These are phyloP conservation scores for Drosophila lutescens DNA, from an alignment of 2,888 invertebrate species.

Conservation along the genomic window DNA sequence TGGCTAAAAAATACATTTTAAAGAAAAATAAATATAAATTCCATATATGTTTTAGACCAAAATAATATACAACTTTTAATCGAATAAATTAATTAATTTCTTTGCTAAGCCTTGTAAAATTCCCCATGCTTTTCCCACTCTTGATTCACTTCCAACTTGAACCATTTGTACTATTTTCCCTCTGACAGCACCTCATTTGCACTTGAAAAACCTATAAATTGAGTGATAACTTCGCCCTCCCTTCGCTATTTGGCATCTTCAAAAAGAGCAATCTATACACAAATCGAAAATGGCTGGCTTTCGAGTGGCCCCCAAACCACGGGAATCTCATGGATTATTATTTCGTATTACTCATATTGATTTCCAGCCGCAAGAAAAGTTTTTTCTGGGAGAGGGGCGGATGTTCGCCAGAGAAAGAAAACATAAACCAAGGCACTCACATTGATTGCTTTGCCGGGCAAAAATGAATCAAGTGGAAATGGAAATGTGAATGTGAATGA, in stretches of 20 bases:
- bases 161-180: conserved; percentile 17
- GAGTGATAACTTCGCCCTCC: conserved; percentile 38
- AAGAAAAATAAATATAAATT: too few relatives aligned
- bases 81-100: too few relatives aligned
- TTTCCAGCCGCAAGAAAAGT: conserved; percentile 42
- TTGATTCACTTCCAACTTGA: conserved; percentile 23
- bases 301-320: conserved; percentile 34
- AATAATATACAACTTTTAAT: too few relatives aligned
- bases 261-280: conserved; percentile 46
- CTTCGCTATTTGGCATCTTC: conserved; percentile 24
- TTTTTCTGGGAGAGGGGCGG: conserved; percentile 7
- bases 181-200: conserved; percentile 40
- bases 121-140: background rate
- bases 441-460: conserved; percentile 40
- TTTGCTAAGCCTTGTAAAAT: too few relatives aligned
- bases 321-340: conserved; percentile 45
- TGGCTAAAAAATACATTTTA: too few relatives aligned
- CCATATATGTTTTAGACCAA: too few relatives aligned
- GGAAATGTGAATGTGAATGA: conserved; percentile 60
- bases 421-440: conserved; percentile 46
- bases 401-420: conserved; percentile 18
- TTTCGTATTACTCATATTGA: conserved; percentile 47
- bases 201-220: conserved; percentile 43
- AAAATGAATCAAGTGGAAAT: conserved; percentile 49
- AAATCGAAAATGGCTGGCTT: conserved; percentile 23